Base-by-base conservation (phyloP, 2,888 invertebrate species). In the Parnassius orleans region DNA sequence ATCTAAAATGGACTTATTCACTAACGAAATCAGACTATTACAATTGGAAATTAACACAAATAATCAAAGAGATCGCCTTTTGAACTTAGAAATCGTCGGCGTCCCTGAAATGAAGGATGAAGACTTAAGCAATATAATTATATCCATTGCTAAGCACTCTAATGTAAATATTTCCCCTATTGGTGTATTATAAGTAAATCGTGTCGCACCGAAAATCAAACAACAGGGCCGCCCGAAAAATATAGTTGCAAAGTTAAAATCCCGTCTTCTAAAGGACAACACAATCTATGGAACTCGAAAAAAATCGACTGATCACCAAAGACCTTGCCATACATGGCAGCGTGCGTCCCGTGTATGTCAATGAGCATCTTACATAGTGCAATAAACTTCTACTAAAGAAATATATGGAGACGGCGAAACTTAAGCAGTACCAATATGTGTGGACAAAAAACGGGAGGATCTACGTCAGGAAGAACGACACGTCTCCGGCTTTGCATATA, bases 381-480 rank as follows among this genome's bases (percentile, higher is more conserved):
- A 55, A 55, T 19, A 55, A 55, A 55, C 3, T 46, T 3, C 14
- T 55, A 46, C 19, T 55, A 10, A 14, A 19, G 7, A 46, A 55
- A 55, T 46, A 19, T 12, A 55, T 19, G 24, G 55, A 46, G 15
- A 9, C 15, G 5, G 55, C 46, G n/a, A 55, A 55, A 46, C 7
- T 46, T 7, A 46, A 55, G 2, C 19, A 19, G 5, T 55, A 46
- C 9, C 63, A 60, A 54, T 65, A 56, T 9, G 61, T 65, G 1
- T 66, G 61, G 65, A 42, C 60, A 59, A 62, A 60, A 53, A 64
- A 63, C 42, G 58, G 64, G 46, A 48, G 60, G 41, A 60, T 66
- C n/a, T 66, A 58, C 44, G 48, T 53, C 14, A 57, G 62, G 41
- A 60, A 63, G 47, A 60, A 63, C 56, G 62, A 66, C 43, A 62